These are phyloP conservation scores for Seira musarum DNA, from an alignment of 2,888 invertebrate species.

Conservation along the genomic window DNA sequence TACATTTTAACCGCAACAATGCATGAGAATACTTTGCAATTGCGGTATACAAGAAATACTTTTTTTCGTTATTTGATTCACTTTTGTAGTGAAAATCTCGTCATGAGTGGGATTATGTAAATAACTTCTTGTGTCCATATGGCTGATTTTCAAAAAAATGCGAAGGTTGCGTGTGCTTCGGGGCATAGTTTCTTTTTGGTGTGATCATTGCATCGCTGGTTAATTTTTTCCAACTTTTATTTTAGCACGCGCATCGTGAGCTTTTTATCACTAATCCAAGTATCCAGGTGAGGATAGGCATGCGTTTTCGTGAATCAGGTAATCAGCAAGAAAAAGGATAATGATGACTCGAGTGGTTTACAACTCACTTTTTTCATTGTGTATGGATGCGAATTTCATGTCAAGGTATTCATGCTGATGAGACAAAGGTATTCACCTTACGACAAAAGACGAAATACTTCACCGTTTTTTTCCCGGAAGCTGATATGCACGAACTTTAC, in stretches of 20 bases:
- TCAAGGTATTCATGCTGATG: conserved; percentile 41
- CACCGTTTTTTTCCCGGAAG: conserved; percentile 36
- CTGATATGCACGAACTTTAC: conserved; percentile 6
- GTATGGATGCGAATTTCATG: conserved; percentile 12
- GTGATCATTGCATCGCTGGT: conserved; percentile 23
- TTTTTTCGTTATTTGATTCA: no score
- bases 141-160: conserved; percentile 20
- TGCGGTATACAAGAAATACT: no score
- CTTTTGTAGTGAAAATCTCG: no score
- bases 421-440: not conserved
- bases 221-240: conserved; percentile 49
- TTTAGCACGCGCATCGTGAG: conserved; percentile 62
- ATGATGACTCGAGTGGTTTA: conserved; percentile 16
- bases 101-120: no score
- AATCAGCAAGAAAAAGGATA: conserved; percentile 31
- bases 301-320: conserved; percentile 49
- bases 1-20: conserved; percentile 42
- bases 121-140: no score
- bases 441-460: no score
- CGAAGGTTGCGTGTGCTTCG: conserved; percentile 52
- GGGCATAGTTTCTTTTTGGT: conserved; percentile 34
- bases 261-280: conserved; percentile 55
- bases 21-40: no score
- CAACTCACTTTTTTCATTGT: conserved; percentile 7
- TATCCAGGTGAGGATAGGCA: conserved; percentile 56